Evolutionary conservation across 2,797 vertebrate genomes (phyloP).

Genomic region (Micrastur ruficollis): DNA sequence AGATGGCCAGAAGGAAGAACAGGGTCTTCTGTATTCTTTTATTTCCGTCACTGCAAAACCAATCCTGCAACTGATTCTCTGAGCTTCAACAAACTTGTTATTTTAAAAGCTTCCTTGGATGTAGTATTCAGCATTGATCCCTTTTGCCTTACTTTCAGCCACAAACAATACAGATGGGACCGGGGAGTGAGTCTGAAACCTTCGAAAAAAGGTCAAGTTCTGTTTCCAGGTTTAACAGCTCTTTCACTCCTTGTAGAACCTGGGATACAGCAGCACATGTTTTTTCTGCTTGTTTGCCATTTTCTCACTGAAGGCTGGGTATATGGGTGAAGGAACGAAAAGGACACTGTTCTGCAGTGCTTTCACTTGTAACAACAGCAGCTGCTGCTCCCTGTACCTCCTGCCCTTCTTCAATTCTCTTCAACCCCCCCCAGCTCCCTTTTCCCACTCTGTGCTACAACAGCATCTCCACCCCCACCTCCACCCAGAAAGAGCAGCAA

Average conservation of each 20-base stretch:
- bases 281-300: background rate
- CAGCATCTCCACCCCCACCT: background rate
- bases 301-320: background rate
- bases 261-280: background rate
- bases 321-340: background rate
- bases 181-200: background rate
- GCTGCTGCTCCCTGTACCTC: constrained; percentile 1
- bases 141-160: background rate
- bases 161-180: background rate
- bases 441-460: background rate
- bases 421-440: background rate
- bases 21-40: background rate
- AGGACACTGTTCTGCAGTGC: background rate
- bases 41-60: background rate
- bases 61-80: background rate
- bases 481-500: background rate
- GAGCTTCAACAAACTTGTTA: background rate
- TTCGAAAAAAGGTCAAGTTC: background rate
- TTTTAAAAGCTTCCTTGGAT: background rate
- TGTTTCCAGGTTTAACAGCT: background rate
- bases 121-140: background rate
- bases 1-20: background rate
- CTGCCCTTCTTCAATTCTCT: background rate
- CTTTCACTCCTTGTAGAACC: background rate
- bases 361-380: background rate